Base-by-base conservation (phyloP, 2,113 vertebrate species). In the Phalacrocorax aristotelis region DNA sequence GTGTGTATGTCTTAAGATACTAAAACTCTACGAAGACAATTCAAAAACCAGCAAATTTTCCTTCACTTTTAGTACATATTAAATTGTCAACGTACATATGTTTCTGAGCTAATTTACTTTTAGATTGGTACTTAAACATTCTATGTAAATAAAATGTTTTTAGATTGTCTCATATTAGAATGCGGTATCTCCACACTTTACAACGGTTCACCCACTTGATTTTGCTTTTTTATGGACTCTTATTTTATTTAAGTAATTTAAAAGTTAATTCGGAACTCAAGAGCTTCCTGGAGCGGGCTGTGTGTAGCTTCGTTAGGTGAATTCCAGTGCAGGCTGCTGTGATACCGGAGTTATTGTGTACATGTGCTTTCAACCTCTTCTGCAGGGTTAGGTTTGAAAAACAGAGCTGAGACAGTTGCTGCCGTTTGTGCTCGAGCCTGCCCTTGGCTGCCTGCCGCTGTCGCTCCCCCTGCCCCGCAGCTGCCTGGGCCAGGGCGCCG, bases 71-170 rank as follows among this genome's bases (percentile, higher is more conserved):
- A 17, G 34, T 36, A 18, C 20, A 15, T 29, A 2, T 60, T n/a
- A 3, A 6, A 4, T 7, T 60, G 32, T 11, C 30, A 5, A 7
- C 5, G 3, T 11, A 13, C 0, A 6, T 2, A 2, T 55, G 4
- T 60, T 78, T 92, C 48, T 91, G 62, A 89, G 38, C 18, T 76
- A 49, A 23, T 75, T 90, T 6, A 27, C 8, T 32, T 79, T 79
- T 26, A 2, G 13, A 2, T 26, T 42, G 13, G 7, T 85, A 62
- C 8, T 36, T 55, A 58, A 1, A 25, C 16, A 12, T 54, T 86
- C 12, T 6, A 13, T 23, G 13, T 21, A 27, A 79, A 36, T 11
- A 1, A 1, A 38, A 20, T 30, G 3, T 17, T 84, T 7, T 9
- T 13, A 16, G 15, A 8, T 18, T 58, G 32, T 72, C 3, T 64